Evolutionary conservation across 2,797 vertebrate species (phyloP), one percentile per base, ranked within the genome.

Genomic region (Microcaecilia unicolor): DNA sequence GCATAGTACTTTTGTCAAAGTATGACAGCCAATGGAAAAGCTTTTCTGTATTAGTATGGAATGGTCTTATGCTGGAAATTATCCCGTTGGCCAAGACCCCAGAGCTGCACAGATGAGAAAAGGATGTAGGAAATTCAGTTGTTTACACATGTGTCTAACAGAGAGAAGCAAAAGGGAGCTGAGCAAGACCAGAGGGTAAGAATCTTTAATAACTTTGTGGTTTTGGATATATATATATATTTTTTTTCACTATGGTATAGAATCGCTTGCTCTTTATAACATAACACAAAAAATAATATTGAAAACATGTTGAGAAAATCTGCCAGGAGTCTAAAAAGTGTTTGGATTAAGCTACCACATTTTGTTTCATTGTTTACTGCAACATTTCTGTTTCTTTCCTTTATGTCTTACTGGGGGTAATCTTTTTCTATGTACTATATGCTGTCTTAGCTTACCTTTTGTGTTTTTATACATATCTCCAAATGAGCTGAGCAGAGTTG

Each of bases 121-220:
- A 78, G 67, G 72, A 71, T 69, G 62, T 49, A 72, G 72, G 74
- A 69, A 76, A 67, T 62, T 69, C 55, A 57, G 44, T 49, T 78
- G 70, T 78, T 78, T 78, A 74, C 32, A 64, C 41, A 60, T 69
- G 39, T 72, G 39, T 72, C 46, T 61, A 60, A 32, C 51, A 34
- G 41, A 34, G 58, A 61, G 55, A 53, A 51, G 39, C 34, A n/a
- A 35, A 44, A 58, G 57, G 31, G 49, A 64, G 40, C 44, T 24
- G 36, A 27, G 58, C 33, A 41, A 51, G 53, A 35, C 39, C 42
- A 37, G 54, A 74, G 57, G 74, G 71, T 70, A 78, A 78, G 74
- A 59, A 15, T 30, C 9, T 39, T 40, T 65, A 57, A 31, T 44
- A 60, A 58, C 25, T 30, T 51, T 61, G 34, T 56, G 55, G 28